Percentiles rank a stretch among this genome's conserved stretches.
Evolutionary conservation across 1,140 invertebrate genomes (phyloP).

Genomic region (Drosophila obscura): DNA sequence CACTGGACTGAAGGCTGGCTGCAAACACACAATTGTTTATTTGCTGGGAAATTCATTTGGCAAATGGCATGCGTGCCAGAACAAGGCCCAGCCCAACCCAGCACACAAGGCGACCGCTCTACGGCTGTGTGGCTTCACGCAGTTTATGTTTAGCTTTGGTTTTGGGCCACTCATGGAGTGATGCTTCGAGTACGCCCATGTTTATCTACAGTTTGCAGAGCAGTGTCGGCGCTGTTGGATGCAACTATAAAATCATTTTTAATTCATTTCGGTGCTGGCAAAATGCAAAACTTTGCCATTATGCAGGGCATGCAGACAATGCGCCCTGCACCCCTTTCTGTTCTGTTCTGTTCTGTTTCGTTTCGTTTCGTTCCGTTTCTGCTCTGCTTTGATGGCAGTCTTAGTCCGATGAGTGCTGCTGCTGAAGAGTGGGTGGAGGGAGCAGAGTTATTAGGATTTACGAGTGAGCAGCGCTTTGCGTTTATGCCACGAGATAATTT

Average conservation of each 20-base stretch:
- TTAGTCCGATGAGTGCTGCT: constrained; percentile 7
- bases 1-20: no score
- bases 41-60: constrained; percentile 53
- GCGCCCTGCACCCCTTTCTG: no score
- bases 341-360: background rate
- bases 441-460: constrained; percentile 13
- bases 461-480: constrained; percentile 43
- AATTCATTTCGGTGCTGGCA: constrained; percentile 47
- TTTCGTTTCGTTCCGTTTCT: no score
- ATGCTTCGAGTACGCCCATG: constrained; percentile 25
- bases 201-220: constrained; percentile 50
- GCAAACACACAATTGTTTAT: constrained; percentile 48
- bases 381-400: constrained; percentile 20
- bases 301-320: background rate
- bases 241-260: constrained; percentile 55
- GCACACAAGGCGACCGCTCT: background rate
- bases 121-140: background rate
- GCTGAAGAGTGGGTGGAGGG: background rate
- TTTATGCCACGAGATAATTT: constrained; percentile 62
- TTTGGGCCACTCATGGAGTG: constrained; percentile 36
- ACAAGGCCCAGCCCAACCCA: background rate
- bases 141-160: constrained; percentile 34
- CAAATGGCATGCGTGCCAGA: constrained; percentile 49
- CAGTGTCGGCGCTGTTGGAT: constrained; percentile 17
- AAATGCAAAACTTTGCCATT: constrained; percentile 49